Base-by-base conservation (phyloP, 2,888 invertebrate species). In the Nomada fucata region DNA sequence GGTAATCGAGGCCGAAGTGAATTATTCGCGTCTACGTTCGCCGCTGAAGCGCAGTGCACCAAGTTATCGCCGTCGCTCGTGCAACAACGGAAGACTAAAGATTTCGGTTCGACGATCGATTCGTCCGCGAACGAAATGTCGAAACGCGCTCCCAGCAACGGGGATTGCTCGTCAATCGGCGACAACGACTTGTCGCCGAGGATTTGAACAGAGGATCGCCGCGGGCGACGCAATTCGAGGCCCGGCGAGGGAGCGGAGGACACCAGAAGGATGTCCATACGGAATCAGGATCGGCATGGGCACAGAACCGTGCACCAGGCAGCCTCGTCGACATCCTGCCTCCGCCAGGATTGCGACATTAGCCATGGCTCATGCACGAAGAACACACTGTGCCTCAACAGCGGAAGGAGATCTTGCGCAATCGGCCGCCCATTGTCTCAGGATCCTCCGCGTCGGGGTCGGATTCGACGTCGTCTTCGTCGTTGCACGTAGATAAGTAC, bases 301-400 rank as follows among this genome's bases (percentile, higher is more conserved):
- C 89, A 90, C 82, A 88, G 90, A 90, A 90, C 84, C 90, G 90
- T 90, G 90, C 88, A 86, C 85, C 78, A 87, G 84, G 91, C 92
- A 93, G 92, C 92, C 92, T 93, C 93, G 93, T 90, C 93, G 91
- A 93, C 93, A 93, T 93, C 93, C 93, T 92, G 92, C 90, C 88
- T 86, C 73, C 65, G 85, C 90, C 86, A 87, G 90, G 83, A 90
- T 92, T 92, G 91, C 92, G 90, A 92, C 92, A 92, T 79, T 89
- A 87, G 85, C 76, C 86, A 86, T 87, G 87, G 85, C 87, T 87
- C 88, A 80, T 86, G 89, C 83, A 84, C 87, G 84, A 72, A 79
- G 84, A 87, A 71, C 80, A 88, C 85, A 85, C 79, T 42, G 76
- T 87, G 86, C 88, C 84, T 81, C 89, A 87, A 78, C 83, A 82